A percentile compares a stretch with the other conserved stretches of the same genome.
phyloP scores from a whole-genome alignment of 2,113 vertebrate genomes.

The Ploceus nigricollis region DNA sequence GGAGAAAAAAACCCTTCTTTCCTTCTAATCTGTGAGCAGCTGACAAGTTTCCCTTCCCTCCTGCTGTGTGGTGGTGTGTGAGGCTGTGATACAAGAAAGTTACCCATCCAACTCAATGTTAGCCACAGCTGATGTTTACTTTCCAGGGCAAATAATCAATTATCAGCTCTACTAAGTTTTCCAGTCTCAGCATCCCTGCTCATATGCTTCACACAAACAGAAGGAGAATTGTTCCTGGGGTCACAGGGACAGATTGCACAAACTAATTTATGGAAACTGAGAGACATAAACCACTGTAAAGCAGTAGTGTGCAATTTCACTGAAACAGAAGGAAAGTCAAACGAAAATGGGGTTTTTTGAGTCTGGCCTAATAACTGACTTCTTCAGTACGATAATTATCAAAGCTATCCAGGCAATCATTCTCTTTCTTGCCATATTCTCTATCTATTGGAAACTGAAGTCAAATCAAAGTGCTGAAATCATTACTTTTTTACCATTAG shows the following conservation, averaged over 20 bases:
- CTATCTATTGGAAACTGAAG: neutral
- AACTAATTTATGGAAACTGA: neutral
- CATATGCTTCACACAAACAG: neutral
- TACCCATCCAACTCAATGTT: neutral
- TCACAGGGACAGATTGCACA: conserved; percentile 27
- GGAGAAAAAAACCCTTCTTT: neutral
- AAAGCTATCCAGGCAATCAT: neutral
- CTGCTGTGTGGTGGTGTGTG: neutral
- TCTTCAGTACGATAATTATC: neutral
- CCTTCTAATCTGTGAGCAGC: neutral
- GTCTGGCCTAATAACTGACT: neutral
- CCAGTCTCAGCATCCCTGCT: neutral
- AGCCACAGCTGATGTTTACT: conserved; percentile 18
- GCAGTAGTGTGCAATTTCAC: neutral
- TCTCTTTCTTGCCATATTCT: neutral
- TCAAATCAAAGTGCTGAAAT: neutral
- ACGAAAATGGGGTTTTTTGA: neutral
- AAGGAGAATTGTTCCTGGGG: conserved; percentile 5
- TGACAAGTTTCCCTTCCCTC: neutral
- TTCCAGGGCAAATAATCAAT: conserved; percentile 23
- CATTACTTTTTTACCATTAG: neutral
- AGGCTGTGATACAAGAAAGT: neutral
- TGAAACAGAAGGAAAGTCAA: neutral
- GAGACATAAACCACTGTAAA: neutral
- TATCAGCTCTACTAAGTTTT: neutral